Base-by-base conservation (phyloP, 2,797 vertebrate genomes). In the Clamator glandarius region DNA sequence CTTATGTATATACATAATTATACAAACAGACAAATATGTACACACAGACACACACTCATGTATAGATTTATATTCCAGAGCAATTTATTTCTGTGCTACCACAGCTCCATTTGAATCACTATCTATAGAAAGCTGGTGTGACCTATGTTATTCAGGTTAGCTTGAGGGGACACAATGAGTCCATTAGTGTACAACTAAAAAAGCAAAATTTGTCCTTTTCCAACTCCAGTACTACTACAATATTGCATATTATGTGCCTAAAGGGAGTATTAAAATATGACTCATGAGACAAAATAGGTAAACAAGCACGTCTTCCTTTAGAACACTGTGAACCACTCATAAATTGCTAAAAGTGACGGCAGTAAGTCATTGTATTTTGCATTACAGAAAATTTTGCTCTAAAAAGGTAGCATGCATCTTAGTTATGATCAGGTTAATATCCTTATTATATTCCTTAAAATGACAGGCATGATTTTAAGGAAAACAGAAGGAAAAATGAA, bases 61-160 rank as follows among this genome's bases (percentile, higher is more conserved):
- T n/a, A 20, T 10, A 15, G 1, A 28, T 57, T 48, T 42, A 6
- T 39, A 24, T 55, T 52, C 26, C 6, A 24, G 31, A 66, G 14
- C 1, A 5, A 7, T 50, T 31, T 64, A 57, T 64, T 64, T 72
- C 28, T 57, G 6, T 9, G 24, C 0, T 62, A 7, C 11, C 4
- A 12, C 25, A 63, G 63, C 3, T 7, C 8, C 15, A 15, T 62
- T 23, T 87, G 42, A 86, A 57, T 6, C 5, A 66, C 17, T 25
- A 8, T 15, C 5, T 79, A 7, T 24, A 46, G 39, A 84, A 82
- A 5, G 7, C 3, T n/a, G 13, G 6, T 6, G 14, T 26, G 70
- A 46, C 0, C 0, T 33, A 12, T 24, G 16, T 2, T 31, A 14
- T 46, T 89, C 42, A 44, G 15, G 21, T 26, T 63, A 78, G 13